Evolutionary conservation across 1,140 invertebrate genomes (phyloP), one percentile per base, ranked within the genome.

Genomic region (Drosophila virilis): DNA sequence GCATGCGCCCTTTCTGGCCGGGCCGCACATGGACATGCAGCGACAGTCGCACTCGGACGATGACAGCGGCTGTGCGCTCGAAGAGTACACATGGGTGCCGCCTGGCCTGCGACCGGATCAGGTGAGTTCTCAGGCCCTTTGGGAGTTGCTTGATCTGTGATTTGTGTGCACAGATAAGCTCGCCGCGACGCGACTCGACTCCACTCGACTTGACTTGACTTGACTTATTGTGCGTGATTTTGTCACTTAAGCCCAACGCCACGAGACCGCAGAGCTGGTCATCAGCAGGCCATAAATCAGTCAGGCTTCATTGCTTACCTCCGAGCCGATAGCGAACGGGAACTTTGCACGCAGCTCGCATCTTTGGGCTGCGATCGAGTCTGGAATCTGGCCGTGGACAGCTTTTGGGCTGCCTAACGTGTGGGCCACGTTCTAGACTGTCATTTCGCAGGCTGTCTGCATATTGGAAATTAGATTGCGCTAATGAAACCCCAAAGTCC

Each of bases 71-170:
- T 99, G 98, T 92, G 98, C 98, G 6, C 93, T 99, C 50, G 98
- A 99, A 91, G 98, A 99, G 92, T 99, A 99, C 93, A 98, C 98
- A 0, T 99, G 98, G 98, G 97, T 99, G 50, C 98, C 98, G 42
- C 97, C 97, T 4, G 98, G 98, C 67, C 94, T 99, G 4, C 95
- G 98, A 93, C 98, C 98, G 9, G 98, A 99, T 93, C 98, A 98
- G 96, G 98, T 99, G 93, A 94, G 92, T 77, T 8, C 60, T 28
- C 60, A 65, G 65, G 67, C 43, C 60, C 17, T 37, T 57, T 28
- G 7, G 32, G 52, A 48, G 7, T 52, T 15, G 8, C 48, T 35
- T 43, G 61, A 67, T 68, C 38, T 6, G 54, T 81, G 78, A 85
- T 86, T 81, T 81, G 83, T 86, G 83, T 69, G 37, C 50, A 43